These are phyloP conservation scores for Nyctereutes procyonoides DNA, from an alignment of 2,113 vertebrate species.

Conservation along the genomic window DNA sequence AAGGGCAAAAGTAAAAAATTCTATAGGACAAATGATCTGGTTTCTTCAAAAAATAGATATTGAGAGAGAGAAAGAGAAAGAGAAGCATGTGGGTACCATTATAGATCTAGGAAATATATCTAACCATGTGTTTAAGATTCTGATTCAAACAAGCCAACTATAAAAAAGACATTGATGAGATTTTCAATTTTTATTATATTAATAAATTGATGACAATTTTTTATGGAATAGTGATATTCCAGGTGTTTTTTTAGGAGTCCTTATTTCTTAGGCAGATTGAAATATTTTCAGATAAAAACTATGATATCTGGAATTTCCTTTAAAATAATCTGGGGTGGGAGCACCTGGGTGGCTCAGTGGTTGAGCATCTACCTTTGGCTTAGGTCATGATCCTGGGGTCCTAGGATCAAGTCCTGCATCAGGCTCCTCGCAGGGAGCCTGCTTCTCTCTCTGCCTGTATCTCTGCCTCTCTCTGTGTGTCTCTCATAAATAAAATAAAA, in stretches of 20 bases:
- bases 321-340: background rate
- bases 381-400: too few species aligned
- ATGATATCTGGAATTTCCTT: background rate
- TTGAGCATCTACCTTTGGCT: too few species aligned
- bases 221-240: background rate
- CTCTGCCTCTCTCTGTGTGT: too few species aligned
- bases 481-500: too few species aligned
- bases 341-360: too few species aligned
- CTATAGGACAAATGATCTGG: background rate
- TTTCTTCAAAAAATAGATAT: conserved; percentile 31
- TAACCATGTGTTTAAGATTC: background rate
- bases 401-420: too few species aligned
- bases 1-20: conserved; percentile 35
- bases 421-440: too few species aligned
- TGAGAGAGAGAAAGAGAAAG: background rate
- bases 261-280: background rate
- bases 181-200: background rate
- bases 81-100: background rate
- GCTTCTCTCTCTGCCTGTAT: too few species aligned
- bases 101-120: background rate
- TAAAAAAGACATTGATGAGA: background rate
- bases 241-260: background rate
- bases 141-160: background rate
- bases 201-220: background rate
- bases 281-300: conserved; percentile 12